Evolutionary conservation across 2,888 invertebrate species (phyloP).

Genomic region (Cerastis leucographa): DNA sequence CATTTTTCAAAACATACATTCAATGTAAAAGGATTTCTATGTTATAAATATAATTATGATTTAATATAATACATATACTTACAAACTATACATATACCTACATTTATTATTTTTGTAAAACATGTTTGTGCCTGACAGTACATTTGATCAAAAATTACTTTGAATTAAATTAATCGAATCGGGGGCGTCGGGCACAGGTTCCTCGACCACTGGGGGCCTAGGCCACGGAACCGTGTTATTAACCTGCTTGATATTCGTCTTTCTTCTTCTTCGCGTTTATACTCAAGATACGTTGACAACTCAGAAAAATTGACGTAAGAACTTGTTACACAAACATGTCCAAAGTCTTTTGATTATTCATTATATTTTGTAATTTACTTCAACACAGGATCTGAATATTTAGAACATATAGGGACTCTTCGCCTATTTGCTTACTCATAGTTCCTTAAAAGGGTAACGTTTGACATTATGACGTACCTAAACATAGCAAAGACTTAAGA

Average conservation of each 20-base stretch:
- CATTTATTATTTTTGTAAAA: too few species aligned
- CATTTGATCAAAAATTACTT: too few species aligned
- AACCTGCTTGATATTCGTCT: neutral
- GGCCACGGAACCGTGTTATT: too few species aligned
- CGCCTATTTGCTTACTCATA: neutral
- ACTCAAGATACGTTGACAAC: neutral
- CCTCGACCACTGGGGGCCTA: too few species aligned
- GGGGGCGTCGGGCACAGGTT: too few species aligned
- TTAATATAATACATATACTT: too few species aligned
- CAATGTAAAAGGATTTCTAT: too few species aligned
- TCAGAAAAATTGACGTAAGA: neutral
- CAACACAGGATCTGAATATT: neutral
- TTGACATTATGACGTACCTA: neutral
- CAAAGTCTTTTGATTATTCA: neutral
- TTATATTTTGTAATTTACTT: neutral
- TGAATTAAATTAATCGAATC: too few species aligned
- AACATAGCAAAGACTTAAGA: neutral
- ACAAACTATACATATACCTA: too few species aligned
- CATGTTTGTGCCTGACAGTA: too few species aligned
- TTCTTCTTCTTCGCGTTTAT: neutral
- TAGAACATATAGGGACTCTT: neutral
- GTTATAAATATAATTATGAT: too few species aligned
- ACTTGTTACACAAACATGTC: neutral
- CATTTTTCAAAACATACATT: too few species aligned
- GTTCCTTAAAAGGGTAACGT: neutral